Percentiles rank a stretch among this genome's conserved stretches.
phyloP scores from a whole-genome alignment of 2,797 vertebrate species.

The Phalloptychus januarius region DNA sequence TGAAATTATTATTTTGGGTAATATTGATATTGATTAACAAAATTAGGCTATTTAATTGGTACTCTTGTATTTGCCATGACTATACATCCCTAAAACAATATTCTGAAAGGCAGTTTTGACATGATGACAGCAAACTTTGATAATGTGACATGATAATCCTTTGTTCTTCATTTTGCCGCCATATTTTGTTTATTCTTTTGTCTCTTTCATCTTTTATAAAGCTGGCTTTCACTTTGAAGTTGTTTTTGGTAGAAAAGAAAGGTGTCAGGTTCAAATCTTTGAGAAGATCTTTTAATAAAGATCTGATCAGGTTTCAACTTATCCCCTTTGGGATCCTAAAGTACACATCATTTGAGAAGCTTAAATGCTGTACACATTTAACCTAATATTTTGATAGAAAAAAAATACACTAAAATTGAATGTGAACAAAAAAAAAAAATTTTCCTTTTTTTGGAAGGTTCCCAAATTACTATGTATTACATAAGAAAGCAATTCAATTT shows the following conservation, averaged over 20 bases:
- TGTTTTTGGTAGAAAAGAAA: constrained; percentile 33
- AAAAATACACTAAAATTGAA: not conserved
- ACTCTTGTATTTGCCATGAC: not conserved
- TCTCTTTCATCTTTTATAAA: constrained; percentile 26
- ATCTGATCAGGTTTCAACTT: constrained; percentile 46
- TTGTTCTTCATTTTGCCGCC: constrained; percentile 19
- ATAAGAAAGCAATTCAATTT: not conserved
- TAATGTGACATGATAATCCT: constrained; percentile 5
- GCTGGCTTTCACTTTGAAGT: not conserved
- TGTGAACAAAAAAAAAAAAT: too few species aligned
- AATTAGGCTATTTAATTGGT: not conserved
- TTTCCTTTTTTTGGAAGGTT: too few species aligned
- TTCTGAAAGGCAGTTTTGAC: not conserved
- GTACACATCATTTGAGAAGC: constrained; percentile 31
- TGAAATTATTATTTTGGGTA: not conserved
- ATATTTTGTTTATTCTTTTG: constrained; percentile 30
- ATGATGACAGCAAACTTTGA: constrained; percentile 13
- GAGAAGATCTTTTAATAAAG: constrained; percentile 39
- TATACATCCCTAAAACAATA: not conserved
- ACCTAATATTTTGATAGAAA: not conserved
- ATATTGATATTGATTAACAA: not conserved
- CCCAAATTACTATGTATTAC: too few species aligned
- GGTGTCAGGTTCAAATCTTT: constrained; percentile 53
- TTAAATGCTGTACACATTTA: not conserved
- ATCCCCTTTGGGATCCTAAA: constrained; percentile 29